phyloP scores from a whole-genome alignment of 2,113 vertebrate species.

The Pterocles gutturalis region DNA sequence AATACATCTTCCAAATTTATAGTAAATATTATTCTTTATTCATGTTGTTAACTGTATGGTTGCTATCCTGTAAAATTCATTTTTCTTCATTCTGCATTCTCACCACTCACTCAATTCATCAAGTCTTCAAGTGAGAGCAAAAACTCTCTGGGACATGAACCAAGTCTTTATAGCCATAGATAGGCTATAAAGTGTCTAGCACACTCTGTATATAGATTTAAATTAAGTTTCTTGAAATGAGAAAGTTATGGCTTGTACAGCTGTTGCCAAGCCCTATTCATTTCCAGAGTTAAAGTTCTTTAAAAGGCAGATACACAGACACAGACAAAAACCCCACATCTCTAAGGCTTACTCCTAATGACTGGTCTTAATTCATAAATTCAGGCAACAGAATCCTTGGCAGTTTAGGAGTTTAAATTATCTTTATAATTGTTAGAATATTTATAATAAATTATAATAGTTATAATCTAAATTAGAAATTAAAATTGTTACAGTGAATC shows the following conservation, averaged over 20 bases:
- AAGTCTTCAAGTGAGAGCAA: background rate
- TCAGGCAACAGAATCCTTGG: background rate
- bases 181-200: background rate
- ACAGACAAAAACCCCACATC: background rate
- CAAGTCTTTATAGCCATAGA: background rate
- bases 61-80: background rate
- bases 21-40: background rate
- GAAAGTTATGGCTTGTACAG: background rate
- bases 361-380: background rate
- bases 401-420: background rate
- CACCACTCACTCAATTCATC: background rate
- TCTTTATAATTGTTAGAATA: background rate
- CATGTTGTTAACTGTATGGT: background rate
- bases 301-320: background rate
- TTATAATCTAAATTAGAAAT: slow-evolving; percentile 18
- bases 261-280: background rate
- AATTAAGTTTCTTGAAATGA: slow-evolving; percentile 8
- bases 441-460: background rate
- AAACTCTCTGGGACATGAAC: background rate
- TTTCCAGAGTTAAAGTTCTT: background rate
- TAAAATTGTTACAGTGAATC: background rate
- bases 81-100: background rate
- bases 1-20: background rate
- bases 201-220: background rate
- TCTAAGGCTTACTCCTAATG: background rate